These are phyloP conservation scores for Typhlomys cinereus DNA, from an alignment of 2,113 vertebrate species.

Conservation along the genomic window DNA sequence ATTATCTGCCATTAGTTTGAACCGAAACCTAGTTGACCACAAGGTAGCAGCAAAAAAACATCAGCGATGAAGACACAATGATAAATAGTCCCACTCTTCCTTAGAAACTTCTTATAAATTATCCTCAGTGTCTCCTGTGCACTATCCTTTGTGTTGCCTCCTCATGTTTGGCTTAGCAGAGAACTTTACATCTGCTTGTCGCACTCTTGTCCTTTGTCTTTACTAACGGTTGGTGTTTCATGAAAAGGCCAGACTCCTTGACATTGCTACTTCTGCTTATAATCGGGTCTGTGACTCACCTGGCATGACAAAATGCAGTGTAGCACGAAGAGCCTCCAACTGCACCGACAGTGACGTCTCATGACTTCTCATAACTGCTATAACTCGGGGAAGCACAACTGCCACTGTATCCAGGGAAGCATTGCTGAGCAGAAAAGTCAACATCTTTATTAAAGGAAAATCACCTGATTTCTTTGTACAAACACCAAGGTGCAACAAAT, in stretches of 20 bases:
- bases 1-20: neutral
- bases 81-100: neutral
- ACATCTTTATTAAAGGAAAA: conserved; percentile 38
- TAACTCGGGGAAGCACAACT: conserved; percentile 89
- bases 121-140: neutral
- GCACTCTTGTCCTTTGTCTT: neutral
- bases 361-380: conserved; percentile 90
- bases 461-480: neutral
- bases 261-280: neutral
- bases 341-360: conserved; percentile 89
- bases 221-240: neutral
- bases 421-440: conserved; percentile 83
- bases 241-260: neutral
- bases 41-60: neutral
- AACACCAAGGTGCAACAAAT: neutral
- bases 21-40: neutral
- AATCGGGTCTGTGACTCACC: conserved; percentile 48
- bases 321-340: conserved; percentile 91
- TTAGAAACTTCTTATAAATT: neutral
- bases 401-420: conserved; percentile 89
- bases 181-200: neutral
- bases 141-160: neutral
- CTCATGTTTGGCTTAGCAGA: neutral
- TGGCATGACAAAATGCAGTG: conserved; percentile 90
- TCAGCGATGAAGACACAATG: neutral